Conservation (phyloP, 2,797 vertebrate genomes). For the Toxotes lorentzi region DNA sequence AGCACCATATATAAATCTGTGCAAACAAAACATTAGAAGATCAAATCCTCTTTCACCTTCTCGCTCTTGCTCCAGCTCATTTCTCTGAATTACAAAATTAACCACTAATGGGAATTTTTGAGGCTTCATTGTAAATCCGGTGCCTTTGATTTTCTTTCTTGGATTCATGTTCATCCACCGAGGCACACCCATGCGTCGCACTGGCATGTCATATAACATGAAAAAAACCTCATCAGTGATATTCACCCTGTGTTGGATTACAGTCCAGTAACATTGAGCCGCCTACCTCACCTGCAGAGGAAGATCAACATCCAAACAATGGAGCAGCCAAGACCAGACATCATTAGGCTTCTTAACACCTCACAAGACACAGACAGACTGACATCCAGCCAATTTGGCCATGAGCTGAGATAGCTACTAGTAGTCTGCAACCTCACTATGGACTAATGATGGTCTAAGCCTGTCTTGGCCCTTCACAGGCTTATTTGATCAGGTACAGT, state of each 20-base stretch:
- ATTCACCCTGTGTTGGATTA: slow-evolving; percentile 20
- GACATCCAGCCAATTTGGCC: slow-evolving; percentile 81
- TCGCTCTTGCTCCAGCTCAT: slow-evolving; percentile 11
- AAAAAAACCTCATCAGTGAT: slow-evolving; percentile 17
- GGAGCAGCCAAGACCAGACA: slow-evolving; percentile 74
- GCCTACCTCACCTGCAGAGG: slow-evolving; percentile 67
- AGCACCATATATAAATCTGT: slow-evolving; percentile 69
- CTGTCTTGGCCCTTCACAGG: slow-evolving; percentile 76
- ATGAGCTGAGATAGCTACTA: slow-evolving; percentile 67
- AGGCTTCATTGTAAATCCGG: slow-evolving; percentile 27
- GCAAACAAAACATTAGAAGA: slow-evolving; percentile 70
- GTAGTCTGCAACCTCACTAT: slow-evolving; percentile 68
- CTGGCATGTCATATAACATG: slow-evolving; percentile 3
- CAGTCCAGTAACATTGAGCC: slow-evolving; percentile 43
- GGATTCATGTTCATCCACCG: slow-evolving; percentile 12
- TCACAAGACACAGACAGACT: slow-evolving; percentile 76
- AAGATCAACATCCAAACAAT: slow-evolving; percentile 77
- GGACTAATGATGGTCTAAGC: slow-evolving; percentile 83
- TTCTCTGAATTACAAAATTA: slow-evolving; percentile 52
- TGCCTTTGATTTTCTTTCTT: slow-evolving; percentile 22
- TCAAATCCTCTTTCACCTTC: slow-evolving; percentile 59
- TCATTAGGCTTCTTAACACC: slow-evolving; percentile 85
- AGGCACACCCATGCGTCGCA: neutral
- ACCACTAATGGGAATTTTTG: slow-evolving; percentile 28
- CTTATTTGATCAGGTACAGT: slow-evolving; percentile 81